Evolutionary conservation across 2,113 vertebrate genomes (phyloP).

Genomic region (Balaeniceps rex): DNA sequence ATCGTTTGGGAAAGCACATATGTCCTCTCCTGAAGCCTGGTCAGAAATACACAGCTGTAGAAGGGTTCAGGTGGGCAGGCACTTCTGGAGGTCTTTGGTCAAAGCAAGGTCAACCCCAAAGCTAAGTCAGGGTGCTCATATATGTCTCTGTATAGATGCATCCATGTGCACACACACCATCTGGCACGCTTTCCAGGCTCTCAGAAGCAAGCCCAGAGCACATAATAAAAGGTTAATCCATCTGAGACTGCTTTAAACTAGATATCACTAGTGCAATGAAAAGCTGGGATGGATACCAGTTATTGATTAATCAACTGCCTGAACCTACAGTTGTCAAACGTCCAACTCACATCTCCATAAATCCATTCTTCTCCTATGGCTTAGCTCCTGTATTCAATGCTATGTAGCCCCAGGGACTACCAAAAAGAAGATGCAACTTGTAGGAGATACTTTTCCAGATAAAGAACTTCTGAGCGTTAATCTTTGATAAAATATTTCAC

Average conservation of each 20-base stretch:
- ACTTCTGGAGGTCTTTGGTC: not conserved
- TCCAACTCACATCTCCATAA: not conserved
- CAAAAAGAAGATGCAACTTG: not conserved
- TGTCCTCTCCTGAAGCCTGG: not conserved
- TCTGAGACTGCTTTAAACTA: not conserved
- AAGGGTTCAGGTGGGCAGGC: not conserved
- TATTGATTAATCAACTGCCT: not conserved
- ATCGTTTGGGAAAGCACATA: not conserved
- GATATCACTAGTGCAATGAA: not conserved
- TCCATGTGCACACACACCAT: not conserved
- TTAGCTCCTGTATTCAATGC: not conserved
- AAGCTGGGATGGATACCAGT: not conserved
- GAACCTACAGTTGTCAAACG: not conserved
- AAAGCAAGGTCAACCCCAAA: not conserved
- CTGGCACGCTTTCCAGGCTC: not conserved
- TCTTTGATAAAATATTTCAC: not conserved
- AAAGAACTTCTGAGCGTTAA: not conserved
- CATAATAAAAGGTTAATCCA: not conserved
- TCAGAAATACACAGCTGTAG: not conserved
- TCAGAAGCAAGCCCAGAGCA: not conserved
- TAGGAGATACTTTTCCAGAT: not conserved
- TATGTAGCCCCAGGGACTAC: not conserved
- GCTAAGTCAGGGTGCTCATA: not conserved
- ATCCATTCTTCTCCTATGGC: not conserved
- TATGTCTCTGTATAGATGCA: accelerated